Conservation (phyloP, 2,797 vertebrate genomes). For the Anas capensis region DNA sequence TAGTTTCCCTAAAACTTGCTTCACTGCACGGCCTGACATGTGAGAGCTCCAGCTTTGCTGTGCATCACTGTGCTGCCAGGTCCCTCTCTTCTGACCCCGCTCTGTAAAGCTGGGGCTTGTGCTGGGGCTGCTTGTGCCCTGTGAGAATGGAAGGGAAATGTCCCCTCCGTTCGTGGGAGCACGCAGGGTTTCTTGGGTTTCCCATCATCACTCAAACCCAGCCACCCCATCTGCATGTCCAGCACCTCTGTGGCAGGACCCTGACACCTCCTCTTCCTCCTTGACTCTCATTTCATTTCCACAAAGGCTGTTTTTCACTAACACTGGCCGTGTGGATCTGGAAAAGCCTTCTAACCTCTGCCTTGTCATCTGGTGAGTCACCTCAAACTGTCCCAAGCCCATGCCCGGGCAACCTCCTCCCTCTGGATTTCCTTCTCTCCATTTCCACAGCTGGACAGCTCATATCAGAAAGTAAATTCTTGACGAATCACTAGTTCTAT, state of each 20-base stretch:
- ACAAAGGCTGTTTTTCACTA: neutral
- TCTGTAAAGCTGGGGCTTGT: neutral
- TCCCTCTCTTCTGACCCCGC: neutral
- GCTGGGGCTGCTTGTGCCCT: neutral
- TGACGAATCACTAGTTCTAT: neutral
- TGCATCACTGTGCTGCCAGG: neutral
- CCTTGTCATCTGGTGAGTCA: neutral
- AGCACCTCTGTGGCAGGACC: neutral
- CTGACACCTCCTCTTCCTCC: neutral
- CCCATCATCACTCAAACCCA: neutral
- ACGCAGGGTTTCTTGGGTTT: accelerated
- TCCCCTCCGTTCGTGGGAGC: neutral
- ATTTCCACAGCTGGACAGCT: neutral
- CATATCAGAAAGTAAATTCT: slow-evolving; percentile 9
- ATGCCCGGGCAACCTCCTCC: neutral
- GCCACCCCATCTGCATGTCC: neutral
- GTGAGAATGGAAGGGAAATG: accelerated
- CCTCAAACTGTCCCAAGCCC: neutral
- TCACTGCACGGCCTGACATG: accelerated
- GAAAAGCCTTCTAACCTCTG: neutral
- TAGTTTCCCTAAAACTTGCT: neutral
- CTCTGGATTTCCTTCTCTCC: neutral
- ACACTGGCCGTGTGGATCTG: neutral
- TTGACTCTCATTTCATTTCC: neutral
- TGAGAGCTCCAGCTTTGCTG: neutral